Percentiles rank a stretch among this genome's conserved stretches.
These are phyloP conservation scores for Dermatemys mawii DNA, from an alignment of 2,113 vertebrate species.

Conservation along the genomic window DNA sequence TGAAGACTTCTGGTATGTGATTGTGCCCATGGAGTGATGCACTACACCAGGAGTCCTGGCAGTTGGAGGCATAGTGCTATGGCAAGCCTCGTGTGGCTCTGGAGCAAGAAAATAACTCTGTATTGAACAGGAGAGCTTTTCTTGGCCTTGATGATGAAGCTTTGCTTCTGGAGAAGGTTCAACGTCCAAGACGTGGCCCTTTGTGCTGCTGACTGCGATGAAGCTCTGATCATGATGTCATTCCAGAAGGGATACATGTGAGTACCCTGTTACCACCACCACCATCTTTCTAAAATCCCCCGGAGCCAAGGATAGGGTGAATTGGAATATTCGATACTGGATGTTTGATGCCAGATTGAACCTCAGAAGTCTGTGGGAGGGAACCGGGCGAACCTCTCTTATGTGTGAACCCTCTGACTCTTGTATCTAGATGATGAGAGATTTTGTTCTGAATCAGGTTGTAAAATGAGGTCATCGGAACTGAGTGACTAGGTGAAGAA, in stretches of 20 bases:
- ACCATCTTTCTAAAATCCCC: no score
- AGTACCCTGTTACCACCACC: no score
- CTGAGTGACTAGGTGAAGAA: no score
- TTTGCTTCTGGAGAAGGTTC: not conserved
- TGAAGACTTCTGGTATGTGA: not conserved
- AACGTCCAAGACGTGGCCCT: not conserved
- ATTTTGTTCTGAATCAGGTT: no score
- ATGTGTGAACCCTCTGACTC: no score
- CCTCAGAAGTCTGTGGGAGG: no score
- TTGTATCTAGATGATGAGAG: no score
- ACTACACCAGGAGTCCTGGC: not conserved
- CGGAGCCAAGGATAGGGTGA: no score
- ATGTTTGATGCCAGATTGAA: no score
- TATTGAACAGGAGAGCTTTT: not conserved
- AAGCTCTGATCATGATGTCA: not conserved
- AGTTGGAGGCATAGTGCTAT: not conserved
- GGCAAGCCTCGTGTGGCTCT: not conserved
- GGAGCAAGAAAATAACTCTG: not conserved
- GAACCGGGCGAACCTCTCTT: no score
- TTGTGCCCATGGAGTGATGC: not conserved
- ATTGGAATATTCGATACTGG: no score
- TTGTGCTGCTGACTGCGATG: not conserved
- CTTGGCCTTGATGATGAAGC: not conserved
- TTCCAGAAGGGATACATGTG: not conserved
- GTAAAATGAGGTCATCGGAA: no score